phyloP scores from a whole-genome alignment of 2,113 vertebrate species.

The Cynocephalus volans region DNA sequence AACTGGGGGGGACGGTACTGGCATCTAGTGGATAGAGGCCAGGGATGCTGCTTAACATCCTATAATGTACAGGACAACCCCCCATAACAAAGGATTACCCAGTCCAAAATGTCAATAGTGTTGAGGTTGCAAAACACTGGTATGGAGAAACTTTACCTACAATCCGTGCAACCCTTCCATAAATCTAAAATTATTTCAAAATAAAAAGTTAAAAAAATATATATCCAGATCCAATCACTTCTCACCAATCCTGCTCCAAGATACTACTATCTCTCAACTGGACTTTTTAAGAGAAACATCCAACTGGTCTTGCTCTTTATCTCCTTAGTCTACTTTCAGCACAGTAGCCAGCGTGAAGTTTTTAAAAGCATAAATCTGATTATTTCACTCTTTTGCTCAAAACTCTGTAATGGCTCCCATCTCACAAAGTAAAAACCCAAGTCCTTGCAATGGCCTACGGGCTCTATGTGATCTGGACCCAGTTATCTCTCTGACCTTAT shows the following conservation, averaged over 20 bases:
- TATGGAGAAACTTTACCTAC: not conserved
- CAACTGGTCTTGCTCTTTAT: not conserved
- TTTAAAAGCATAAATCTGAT: slow-evolving; percentile 18
- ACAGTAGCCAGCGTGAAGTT: not conserved
- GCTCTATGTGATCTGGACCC: not conserved
- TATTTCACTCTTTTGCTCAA: not conserved
- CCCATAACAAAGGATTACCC: not conserved
- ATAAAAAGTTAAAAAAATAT: not conserved
- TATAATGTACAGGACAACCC: not conserved
- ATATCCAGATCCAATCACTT: slow-evolving; percentile 25
- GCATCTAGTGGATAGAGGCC: not conserved
- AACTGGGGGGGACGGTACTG: not conserved
- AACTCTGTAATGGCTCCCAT: not conserved
- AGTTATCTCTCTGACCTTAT: not conserved
- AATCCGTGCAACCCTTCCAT: not conserved
- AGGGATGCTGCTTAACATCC: not conserved
- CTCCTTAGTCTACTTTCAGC: not conserved
- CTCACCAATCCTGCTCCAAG: not conserved
- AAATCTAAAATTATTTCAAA: slow-evolving; percentile 55
- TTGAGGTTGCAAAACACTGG: not conserved
- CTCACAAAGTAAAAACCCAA: slow-evolving; percentile 28
- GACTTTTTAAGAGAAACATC: not conserved
- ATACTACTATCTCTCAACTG: not conserved
- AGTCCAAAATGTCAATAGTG: not conserved
- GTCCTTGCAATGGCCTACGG: not conserved